A percentile compares a stretch with the other conserved stretches of the same genome.
phyloP scores from a whole-genome alignment of 2,113 vertebrate genomes.

The Platycercus adscitus region DNA sequence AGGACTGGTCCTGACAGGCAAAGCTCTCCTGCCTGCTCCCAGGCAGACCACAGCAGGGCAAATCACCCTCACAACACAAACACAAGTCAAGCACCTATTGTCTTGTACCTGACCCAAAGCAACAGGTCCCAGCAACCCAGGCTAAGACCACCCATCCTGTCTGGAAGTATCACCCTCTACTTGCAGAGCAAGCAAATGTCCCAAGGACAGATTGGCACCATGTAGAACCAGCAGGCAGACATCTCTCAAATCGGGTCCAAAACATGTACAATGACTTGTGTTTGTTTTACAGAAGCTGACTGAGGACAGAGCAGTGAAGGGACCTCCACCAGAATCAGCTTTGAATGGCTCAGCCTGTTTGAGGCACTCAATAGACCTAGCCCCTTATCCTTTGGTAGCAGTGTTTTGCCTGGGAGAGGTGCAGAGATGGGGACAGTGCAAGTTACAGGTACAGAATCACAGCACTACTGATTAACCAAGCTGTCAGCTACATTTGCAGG shows the following conservation, averaged over 20 bases:
- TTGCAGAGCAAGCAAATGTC: not conserved
- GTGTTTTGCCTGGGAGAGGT: not conserved
- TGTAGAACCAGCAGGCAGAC: not conserved
- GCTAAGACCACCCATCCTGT: not conserved
- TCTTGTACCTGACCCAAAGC: not conserved
- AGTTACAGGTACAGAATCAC: not conserved
- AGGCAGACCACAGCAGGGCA: not conserved
- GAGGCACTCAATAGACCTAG: not conserved
- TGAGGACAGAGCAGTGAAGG: not conserved
- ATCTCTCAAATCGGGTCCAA: not conserved
- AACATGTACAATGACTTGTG: not conserved
- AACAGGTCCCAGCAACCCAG: not conserved
- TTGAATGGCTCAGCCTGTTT: not conserved
- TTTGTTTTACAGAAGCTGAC: not conserved
- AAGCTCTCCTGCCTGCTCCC: not conserved
- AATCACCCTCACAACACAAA: rapidly evolving
- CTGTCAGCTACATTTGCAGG: not conserved
- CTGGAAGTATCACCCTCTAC: not conserved
- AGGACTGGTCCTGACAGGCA: not conserved
- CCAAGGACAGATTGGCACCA: rapidly evolving
- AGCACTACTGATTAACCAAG: not conserved
- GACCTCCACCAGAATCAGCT: not conserved
- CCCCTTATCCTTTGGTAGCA: not conserved
- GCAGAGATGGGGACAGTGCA: rapidly evolving
- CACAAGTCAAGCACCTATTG: not conserved